Conservation (phyloP, 2,113 vertebrate species). For the Entomyzon cyanotis region DNA sequence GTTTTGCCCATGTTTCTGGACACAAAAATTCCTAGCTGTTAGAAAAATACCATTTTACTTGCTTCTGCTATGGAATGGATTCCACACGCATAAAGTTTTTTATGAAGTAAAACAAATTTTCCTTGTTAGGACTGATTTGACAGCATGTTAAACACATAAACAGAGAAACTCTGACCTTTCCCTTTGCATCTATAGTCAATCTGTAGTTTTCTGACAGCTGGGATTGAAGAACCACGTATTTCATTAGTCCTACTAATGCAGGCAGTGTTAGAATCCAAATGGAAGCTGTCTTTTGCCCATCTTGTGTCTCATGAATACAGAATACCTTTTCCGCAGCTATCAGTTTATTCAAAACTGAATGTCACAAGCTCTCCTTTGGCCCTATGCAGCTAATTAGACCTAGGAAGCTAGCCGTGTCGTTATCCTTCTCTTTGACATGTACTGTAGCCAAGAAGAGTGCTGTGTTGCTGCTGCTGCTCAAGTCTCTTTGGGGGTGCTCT, state of each 20-base stretch:
- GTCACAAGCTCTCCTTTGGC: background rate
- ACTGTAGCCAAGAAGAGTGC: background rate
- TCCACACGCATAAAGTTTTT: background rate
- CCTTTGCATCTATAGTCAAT: background rate
- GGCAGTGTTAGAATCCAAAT: background rate
- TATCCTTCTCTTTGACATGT: background rate
- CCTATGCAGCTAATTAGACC: background rate
- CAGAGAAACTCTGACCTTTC: background rate
- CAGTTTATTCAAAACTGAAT: background rate
- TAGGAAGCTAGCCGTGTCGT: background rate
- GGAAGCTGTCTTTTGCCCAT: background rate
- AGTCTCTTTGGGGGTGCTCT: slow-evolving; percentile 21
- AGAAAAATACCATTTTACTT: background rate
- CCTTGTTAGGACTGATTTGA: background rate
- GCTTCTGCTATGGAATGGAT: background rate
- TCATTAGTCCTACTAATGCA: background rate
- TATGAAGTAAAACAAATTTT: background rate
- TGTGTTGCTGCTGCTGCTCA: slow-evolving; percentile 1
- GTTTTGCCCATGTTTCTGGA: background rate
- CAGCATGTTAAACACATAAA: background rate
- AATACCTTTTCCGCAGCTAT: background rate
- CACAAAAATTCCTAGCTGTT: background rate
- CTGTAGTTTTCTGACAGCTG: background rate
- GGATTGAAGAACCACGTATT: background rate
- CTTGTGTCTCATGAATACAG: background rate